phyloP scores from a whole-genome alignment of 1,140 invertebrate species.

The Pygmarrhopalites habei region DNA sequence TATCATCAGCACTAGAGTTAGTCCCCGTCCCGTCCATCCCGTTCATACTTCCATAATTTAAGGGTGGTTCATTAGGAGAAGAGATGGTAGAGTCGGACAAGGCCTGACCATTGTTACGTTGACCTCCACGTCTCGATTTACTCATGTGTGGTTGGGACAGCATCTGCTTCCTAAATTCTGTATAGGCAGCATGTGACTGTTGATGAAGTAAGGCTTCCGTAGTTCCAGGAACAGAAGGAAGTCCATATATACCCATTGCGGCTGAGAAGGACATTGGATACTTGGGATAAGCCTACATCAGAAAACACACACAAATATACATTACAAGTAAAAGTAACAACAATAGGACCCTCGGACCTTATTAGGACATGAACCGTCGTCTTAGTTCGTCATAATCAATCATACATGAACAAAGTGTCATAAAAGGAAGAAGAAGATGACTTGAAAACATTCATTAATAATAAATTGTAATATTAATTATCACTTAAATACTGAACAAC shows the following conservation, averaged over 20 bases:
- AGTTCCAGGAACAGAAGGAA: constrained; percentile 42
- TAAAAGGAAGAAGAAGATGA: too few relatives aligned
- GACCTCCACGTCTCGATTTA: constrained; percentile 10
- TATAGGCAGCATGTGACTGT: constrained; percentile 48
- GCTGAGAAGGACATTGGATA: constrained; percentile 54
- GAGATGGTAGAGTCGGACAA: constrained; percentile 8
- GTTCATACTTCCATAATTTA: constrained; percentile 3
- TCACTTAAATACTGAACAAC: too few relatives aligned
- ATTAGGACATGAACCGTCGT: neutral
- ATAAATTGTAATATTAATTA: too few relatives aligned
- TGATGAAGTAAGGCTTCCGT: constrained; percentile 37
- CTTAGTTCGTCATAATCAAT: too few relatives aligned
- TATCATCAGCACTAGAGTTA: constrained; percentile 27
- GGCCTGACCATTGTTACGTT: constrained; percentile 1
- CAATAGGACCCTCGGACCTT: neutral
- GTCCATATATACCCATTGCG: constrained; percentile 42
- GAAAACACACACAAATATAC: constrained; percentile 20
- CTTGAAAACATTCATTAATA: too few relatives aligned
- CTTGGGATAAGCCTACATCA: constrained; percentile 58
- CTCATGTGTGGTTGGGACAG: constrained; percentile 51
- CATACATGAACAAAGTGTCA: too few relatives aligned
- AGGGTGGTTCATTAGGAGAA: neutral
- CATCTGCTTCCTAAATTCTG: constrained; percentile 58
- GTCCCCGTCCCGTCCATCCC: neutral
- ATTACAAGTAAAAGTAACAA: too few relatives aligned